phyloP scores from a whole-genome alignment of 2,888 invertebrate species.

The Busseola fusca region DNA sequence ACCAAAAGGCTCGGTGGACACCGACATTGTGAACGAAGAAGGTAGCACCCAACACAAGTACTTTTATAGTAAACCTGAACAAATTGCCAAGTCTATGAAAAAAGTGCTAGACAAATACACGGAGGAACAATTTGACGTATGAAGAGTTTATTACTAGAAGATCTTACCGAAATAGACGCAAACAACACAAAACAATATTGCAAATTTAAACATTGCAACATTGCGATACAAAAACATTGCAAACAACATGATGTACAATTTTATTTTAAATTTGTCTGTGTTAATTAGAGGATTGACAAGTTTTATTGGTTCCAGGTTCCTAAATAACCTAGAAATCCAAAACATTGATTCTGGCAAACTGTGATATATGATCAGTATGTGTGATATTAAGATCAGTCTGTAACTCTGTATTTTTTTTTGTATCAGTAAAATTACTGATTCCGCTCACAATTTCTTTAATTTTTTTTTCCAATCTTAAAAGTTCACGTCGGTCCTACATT shows the following conservation, averaged over 20 bases:
- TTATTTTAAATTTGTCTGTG: neutral
- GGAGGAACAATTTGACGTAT: conserved; percentile 76
- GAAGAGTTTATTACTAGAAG: conserved; percentile 53
- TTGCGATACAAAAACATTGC: neutral
- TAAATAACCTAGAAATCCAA: conserved; percentile 12
- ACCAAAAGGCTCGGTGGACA: conserved; percentile 87
- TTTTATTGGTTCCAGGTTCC: conserved; percentile 60
- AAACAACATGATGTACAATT: neutral
- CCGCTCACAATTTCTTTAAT: neutral
- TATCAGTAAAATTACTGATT: conserved; percentile 42
- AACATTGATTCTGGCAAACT: conserved; percentile 20
- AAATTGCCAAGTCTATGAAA: conserved; percentile 87
- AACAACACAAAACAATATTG: neutral
- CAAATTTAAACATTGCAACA: no score
- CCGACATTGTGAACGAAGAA: conserved; percentile 88
- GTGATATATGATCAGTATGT: conserved; percentile 30
- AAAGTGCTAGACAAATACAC: conserved; percentile 81
- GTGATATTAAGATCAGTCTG: conserved; percentile 16
- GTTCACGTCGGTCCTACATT: neutral
- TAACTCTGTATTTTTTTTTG: conserved; percentile 35
- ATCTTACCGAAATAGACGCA: conserved; percentile 12
- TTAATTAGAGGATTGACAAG: conserved; percentile 44
- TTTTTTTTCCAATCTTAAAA: neutral
- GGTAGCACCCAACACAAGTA: conserved; percentile 89
- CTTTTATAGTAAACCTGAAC: conserved; percentile 86